Conservation (phyloP, 1,140 invertebrate genomes). For the Eupeodes corollae region DNA sequence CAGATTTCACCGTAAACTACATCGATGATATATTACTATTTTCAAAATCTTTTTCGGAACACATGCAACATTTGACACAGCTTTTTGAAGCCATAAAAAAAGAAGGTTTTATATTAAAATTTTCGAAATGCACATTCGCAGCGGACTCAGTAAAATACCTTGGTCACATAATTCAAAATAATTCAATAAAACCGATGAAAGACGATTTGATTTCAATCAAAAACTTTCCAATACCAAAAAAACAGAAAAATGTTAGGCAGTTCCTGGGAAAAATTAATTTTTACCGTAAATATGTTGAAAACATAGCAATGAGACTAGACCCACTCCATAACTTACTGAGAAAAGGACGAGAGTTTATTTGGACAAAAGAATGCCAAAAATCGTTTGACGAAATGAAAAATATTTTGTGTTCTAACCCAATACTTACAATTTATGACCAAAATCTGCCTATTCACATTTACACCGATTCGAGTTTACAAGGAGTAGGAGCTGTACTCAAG, state of each 20-base stretch:
- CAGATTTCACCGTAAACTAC: no score
- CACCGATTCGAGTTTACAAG: background rate
- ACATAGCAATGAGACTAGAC: constrained; percentile 21
- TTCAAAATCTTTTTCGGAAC: no score
- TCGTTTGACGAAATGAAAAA: constrained; percentile 30
- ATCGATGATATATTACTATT: no score
- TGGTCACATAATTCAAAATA: constrained; percentile 25
- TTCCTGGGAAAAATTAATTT: constrained; percentile 32
- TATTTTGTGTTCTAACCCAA: constrained; percentile 21
- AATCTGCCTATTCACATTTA: no score
- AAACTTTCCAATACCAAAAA: constrained; percentile 15
- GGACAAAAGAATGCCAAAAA: constrained; percentile 26
- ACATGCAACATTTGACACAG: constrained; percentile 15
- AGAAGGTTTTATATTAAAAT: constrained; percentile 28
- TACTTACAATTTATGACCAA: background rate
- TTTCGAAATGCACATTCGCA: constrained; percentile 28
- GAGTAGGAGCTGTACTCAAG: constrained; percentile 8
- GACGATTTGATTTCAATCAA: constrained; percentile 30
- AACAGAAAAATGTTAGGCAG: constrained; percentile 7
- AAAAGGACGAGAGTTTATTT: constrained; percentile 24
- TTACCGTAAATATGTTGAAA: constrained; percentile 25
- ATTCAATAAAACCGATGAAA: constrained; percentile 18
- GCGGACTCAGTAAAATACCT: constrained; percentile 23
- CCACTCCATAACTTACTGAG: constrained; percentile 27
- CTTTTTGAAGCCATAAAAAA: constrained; percentile 14